Evolutionary conservation across 2,113 vertebrate genomes (phyloP).

Genomic region (Eidolon helvum): DNA sequence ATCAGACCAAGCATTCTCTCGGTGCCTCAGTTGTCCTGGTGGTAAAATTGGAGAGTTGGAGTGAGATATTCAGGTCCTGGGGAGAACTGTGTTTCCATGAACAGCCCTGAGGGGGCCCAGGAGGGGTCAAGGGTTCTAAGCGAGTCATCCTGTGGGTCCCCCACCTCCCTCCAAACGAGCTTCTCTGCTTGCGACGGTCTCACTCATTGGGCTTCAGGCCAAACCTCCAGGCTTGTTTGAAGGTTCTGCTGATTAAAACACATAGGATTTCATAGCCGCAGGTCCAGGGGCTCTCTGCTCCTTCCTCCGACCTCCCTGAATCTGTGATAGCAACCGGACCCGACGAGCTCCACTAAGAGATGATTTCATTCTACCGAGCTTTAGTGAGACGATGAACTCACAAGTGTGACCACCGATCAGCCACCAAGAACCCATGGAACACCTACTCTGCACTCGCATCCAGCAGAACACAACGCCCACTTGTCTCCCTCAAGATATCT

Average conservation of each 20-base stretch:
- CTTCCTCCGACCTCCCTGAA: background rate
- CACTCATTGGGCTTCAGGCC: background rate
- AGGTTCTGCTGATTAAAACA: background rate
- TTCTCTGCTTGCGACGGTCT: background rate
- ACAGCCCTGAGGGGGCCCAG: background rate
- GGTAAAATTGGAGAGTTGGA: background rate
- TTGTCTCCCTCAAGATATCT: background rate
- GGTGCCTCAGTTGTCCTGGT: background rate
- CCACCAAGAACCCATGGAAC: background rate
- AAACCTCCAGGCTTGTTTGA: background rate
- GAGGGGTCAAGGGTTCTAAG: background rate
- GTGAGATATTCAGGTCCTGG: background rate
- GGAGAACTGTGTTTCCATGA: background rate
- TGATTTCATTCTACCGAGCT: background rate
- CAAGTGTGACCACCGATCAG: background rate
- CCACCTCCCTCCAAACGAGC: background rate
- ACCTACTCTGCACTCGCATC: background rate
- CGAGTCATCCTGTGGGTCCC: rapidly evolving
- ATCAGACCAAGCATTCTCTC: background rate
- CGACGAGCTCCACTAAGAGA: background rate
- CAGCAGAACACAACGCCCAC: background rate
- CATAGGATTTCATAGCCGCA: background rate
- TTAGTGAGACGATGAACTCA: background rate
- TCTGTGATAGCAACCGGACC: background rate
- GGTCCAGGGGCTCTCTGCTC: background rate